Evolutionary conservation across 1,140 invertebrate genomes (phyloP).

Genomic region (Drosophila malerkotliana): DNA sequence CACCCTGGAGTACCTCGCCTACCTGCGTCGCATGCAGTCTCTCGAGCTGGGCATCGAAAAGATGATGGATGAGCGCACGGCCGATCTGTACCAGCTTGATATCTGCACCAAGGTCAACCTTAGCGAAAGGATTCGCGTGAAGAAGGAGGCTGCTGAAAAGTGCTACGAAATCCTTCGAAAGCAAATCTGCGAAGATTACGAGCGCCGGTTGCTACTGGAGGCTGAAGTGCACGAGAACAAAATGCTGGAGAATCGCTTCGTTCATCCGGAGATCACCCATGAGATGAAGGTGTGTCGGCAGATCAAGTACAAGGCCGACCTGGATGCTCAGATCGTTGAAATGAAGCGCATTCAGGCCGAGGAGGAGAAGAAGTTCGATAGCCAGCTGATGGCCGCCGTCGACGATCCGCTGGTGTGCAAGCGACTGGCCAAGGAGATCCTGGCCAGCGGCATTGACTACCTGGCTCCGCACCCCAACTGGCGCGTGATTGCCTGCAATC

Average conservation of each 20-base stretch:
- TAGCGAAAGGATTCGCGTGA: slow-evolving; percentile 30
- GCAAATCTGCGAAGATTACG: slow-evolving; percentile 70
- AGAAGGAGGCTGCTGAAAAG: slow-evolving; percentile 47
- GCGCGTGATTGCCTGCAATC: slow-evolving; percentile 62
- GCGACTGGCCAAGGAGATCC: slow-evolving; percentile 53
- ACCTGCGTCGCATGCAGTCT: slow-evolving; percentile 62
- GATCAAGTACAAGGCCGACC: slow-evolving; percentile 38
- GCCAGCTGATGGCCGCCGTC: slow-evolving; percentile 48
- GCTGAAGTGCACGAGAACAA: slow-evolving; percentile 63
- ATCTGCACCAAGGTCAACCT: slow-evolving; percentile 71
- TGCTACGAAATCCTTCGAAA: slow-evolving; percentile 56
- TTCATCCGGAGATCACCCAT: slow-evolving; percentile 55
- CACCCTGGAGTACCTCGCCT: slow-evolving; percentile 70
- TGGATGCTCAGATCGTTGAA: slow-evolving; percentile 67
- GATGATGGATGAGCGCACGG: slow-evolving; percentile 65
- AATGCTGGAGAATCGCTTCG: slow-evolving; percentile 75
- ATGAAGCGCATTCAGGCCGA: slow-evolving; percentile 66
- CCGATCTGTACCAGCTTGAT: slow-evolving; percentile 67
- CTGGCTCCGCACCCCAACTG: slow-evolving; percentile 73
- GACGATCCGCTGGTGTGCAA: slow-evolving; percentile 63
- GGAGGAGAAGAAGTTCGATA: slow-evolving; percentile 55
- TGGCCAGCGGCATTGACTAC: slow-evolving; percentile 55
- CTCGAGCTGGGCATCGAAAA: slow-evolving; percentile 66
- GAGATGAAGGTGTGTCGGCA: slow-evolving; percentile 40
- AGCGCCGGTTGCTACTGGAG: slow-evolving; percentile 52